Conservation (phyloP, 2,888 invertebrate species). For the Ormyrus labotus region DNA sequence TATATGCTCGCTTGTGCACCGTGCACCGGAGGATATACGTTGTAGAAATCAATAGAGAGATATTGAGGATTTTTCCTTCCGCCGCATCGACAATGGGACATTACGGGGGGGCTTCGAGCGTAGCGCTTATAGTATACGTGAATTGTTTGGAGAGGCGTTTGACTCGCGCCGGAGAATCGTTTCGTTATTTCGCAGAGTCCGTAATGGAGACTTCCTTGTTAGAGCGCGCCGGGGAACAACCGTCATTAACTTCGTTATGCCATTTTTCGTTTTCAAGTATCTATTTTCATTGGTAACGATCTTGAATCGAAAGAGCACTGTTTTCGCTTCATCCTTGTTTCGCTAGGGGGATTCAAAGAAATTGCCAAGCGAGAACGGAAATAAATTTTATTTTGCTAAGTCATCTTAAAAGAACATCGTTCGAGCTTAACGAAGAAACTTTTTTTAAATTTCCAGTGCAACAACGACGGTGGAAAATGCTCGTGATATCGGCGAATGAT, state of each 20-base stretch:
- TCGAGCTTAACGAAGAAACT: no score
- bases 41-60: slow-evolving; percentile 51
- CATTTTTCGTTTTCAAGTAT: neutral
- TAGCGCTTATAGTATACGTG: neutral
- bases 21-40: neutral
- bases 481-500: no score
- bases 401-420: no score
- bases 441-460: no score
- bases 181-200: slow-evolving; percentile 35
- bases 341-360: no score
- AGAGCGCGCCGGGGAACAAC: neutral
- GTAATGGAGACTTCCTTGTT: slow-evolving; percentile 31
- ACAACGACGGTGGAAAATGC: no score
- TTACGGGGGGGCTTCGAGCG: slow-evolving; percentile 30
- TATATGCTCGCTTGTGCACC: neutral
- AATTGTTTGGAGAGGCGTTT: slow-evolving; percentile 30
- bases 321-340: no score
- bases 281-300: no score
- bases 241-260: neutral
- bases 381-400: no score
- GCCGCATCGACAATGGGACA: slow-evolving; percentile 50
- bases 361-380: no score
- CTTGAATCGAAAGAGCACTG: no score
- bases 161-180: slow-evolving; percentile 33
- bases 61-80: slow-evolving; percentile 31